Conservation (phyloP, 2,888 invertebrate genomes). For the Drosophila diplacantha region DNA sequence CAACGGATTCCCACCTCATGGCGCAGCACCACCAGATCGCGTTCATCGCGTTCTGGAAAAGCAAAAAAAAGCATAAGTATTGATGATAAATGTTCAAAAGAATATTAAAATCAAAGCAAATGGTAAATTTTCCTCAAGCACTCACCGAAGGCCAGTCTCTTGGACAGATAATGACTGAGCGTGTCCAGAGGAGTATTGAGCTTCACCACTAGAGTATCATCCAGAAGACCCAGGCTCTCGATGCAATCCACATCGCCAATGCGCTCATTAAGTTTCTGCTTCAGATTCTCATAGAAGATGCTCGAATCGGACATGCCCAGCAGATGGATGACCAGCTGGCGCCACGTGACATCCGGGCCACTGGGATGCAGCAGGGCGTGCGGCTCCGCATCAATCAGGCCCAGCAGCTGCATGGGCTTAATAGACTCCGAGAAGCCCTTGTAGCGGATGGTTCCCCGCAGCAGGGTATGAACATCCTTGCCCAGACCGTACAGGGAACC, state of each 20-base stretch:
- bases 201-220: slow-evolving; percentile 89
- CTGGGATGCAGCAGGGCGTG: slow-evolving; percentile 95
- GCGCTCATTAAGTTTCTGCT: slow-evolving; percentile 88
- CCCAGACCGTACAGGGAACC: slow-evolving; percentile 91
- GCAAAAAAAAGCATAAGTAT: slow-evolving; percentile 2
- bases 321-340: slow-evolving; percentile 90
- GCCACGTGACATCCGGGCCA: slow-evolving; percentile 98
- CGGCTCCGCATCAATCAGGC: slow-evolving; percentile 90
- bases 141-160: slow-evolving; percentile 86
- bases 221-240: slow-evolving; percentile 91
- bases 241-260: slow-evolving; percentile 88
- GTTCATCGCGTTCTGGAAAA: slow-evolving; percentile 84
- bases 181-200: slow-evolving; percentile 93
- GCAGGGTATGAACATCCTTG: slow-evolving; percentile 89
- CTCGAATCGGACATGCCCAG: slow-evolving; percentile 90
- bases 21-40: slow-evolving; percentile 95
- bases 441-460: slow-evolving; percentile 96
- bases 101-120: neutral
- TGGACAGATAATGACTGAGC: slow-evolving; percentile 91
- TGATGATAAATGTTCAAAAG: neutral
- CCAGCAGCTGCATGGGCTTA: slow-evolving; percentile 90
- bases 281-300: slow-evolving; percentile 95
- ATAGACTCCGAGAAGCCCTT: slow-evolving; percentile 93
- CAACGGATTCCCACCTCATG: slow-evolving; percentile 96
- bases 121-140: neutral